Evolutionary conservation across 2,888 invertebrate species (phyloP), one percentile per base, ranked within the genome.

Genomic region (Sphinx pinastri): DNA sequence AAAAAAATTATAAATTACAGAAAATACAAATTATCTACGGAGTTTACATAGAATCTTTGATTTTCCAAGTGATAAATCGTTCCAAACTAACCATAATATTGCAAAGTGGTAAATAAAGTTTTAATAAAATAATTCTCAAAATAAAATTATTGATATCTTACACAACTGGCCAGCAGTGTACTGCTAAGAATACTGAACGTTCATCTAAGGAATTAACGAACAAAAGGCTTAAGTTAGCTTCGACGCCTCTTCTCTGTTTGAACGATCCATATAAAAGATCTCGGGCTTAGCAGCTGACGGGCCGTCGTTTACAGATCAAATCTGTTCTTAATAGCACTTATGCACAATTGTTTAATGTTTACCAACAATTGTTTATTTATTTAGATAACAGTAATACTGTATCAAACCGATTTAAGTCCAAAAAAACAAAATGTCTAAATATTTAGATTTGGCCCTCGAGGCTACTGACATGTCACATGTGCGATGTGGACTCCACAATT

Each of bases 171-270:
- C 10, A 71, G 72, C 81, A 84, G 74, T 82, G 86, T 89, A 69
- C 72, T 38, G 60, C 76, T 81, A 79, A 80, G 83, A 81, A 80
- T 82, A 76, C 78, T 14, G 63, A 80, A 80, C 81, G 79, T 88
- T 87, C 85, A 83, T 85, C 87, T 84, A 75, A 85, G 89, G 92
- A 87, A 89, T 92, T 91, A 90, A 78, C 76, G 85, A 90, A 93
- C 92, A 93, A 93, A 90, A 90, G 92, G 88, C 88, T 90, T 86
- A 88, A 90, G 86, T 87, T 81, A 83, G 87, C 88, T 85, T 81
- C 81, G 81, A 85, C 88, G 89, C 88, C 84, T 88, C 81, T 75
- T 75, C 74, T 81, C 78, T 63, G 85, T 88, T 88, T 84, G 83
- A 84, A 83, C 82, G 84, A 81, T 85, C 85, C 84, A 81, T 83